Conservation (phyloP, 2,113 vertebrate species). For the Puma concolor region DNA sequence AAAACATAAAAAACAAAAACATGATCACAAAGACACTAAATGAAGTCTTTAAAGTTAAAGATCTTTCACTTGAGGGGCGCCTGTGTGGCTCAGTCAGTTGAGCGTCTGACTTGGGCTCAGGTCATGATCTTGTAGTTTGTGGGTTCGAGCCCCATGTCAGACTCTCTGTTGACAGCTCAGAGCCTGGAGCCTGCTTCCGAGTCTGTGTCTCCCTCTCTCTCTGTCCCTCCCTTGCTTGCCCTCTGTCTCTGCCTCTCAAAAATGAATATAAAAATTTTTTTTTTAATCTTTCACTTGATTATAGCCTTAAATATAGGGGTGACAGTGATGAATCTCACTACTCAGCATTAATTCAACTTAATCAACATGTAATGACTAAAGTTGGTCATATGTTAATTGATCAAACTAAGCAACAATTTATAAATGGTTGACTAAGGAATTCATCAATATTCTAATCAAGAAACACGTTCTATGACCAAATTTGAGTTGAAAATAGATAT, state of each 20-base stretch:
- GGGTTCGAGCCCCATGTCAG: no score
- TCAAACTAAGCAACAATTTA: not conserved
- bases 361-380: not conserved
- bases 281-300: not conserved
- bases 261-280: no score
- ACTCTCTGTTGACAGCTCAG: no score
- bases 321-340: not conserved
- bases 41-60: not conserved
- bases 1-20: not conserved
- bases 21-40: not conserved
- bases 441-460: not conserved
- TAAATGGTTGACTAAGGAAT: not conserved
- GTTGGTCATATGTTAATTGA: not conserved
- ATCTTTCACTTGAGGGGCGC: not conserved
- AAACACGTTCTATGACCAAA: not conserved
- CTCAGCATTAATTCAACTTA: not conserved
- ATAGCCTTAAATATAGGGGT: not conserved
- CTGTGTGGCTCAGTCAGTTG: no score
- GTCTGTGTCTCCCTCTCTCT: no score
- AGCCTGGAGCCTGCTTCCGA: no score
- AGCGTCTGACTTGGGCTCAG: no score
- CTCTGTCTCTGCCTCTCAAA: no score
- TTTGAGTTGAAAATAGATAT: not conserved
- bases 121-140: no score
- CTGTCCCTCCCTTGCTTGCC: no score